A percentile compares a stretch with the other conserved stretches of the same genome.
Evolutionary conservation across 2,797 vertebrate genomes (phyloP).

Genomic region (Delichon dasypus): DNA sequence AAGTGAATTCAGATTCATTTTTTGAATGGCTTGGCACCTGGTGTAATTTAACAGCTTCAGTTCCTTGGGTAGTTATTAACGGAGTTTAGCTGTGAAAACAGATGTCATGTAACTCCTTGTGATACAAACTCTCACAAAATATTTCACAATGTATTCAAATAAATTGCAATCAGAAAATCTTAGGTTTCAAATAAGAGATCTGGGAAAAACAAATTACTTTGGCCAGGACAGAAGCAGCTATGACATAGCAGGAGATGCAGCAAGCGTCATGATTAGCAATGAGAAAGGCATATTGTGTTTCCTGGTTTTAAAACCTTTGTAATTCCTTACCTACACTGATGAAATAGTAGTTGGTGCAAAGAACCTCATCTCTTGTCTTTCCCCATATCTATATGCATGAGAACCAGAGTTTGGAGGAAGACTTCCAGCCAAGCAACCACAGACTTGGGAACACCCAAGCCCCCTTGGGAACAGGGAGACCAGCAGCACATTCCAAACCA

Average conservation of each 20-base stretch:
- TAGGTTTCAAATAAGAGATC: neutral
- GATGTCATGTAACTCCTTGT: neutral
- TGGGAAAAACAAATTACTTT: neutral
- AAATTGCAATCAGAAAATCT: neutral
- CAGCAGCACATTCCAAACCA: neutral
- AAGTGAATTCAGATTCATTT: conserved; percentile 24
- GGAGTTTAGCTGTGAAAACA: conserved; percentile 34
- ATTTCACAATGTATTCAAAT: neutral
- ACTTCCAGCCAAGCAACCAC: neutral
- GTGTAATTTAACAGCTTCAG: conserved; percentile 33
- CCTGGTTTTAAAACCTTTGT: neutral
- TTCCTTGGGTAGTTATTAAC: conserved; percentile 27
- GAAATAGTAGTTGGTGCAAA: neutral
- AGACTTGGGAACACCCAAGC: neutral
- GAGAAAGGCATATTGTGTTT: neutral
- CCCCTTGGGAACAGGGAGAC: neutral
- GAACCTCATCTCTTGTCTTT: neutral
- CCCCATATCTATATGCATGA: neutral
- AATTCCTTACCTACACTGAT: neutral
- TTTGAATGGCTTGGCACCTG: conserved; percentile 19
- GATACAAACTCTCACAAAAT: neutral
- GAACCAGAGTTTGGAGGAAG: neutral
- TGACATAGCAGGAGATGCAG: neutral
- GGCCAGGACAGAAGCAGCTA: neutral
- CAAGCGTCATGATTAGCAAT: neutral